Conservation (phyloP, 1,140 invertebrate genomes). For the Battus philenor region DNA sequence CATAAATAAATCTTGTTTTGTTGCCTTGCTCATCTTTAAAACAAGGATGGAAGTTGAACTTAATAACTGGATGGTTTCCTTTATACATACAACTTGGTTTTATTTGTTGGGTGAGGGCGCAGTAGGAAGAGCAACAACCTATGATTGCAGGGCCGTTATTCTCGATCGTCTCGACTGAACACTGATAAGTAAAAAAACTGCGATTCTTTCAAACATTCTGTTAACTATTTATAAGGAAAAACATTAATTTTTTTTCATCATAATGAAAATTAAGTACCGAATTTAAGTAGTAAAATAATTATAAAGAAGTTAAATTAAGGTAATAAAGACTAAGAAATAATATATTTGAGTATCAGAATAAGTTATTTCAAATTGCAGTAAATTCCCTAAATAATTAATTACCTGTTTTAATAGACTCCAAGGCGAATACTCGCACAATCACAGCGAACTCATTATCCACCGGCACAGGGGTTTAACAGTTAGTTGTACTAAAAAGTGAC, state of each 20-base stretch:
- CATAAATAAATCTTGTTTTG: not conserved
- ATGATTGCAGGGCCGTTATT: conserved; percentile 73
- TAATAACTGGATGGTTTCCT: conserved; percentile 24
- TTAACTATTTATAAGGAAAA: too few relatives aligned
- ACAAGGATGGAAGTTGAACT: not conserved
- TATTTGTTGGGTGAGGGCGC: conserved; percentile 40
- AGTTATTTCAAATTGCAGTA: too few relatives aligned
- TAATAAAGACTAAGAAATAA: too few relatives aligned
- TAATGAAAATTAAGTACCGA: too few relatives aligned
- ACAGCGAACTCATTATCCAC: conserved; percentile 66
- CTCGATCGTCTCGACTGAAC: conserved; percentile 49
- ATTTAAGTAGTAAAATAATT: too few relatives aligned
- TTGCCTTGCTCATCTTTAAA: not conserved
- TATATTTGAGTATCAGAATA: too few relatives aligned
- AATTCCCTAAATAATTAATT: too few relatives aligned
- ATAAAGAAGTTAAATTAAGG: too few relatives aligned
- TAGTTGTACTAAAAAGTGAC: conserved; percentile 49
- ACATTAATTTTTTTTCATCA: too few relatives aligned
- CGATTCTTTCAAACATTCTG: conserved; percentile 38
- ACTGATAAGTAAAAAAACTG: conserved; percentile 48
- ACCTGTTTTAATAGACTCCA: conserved; percentile 61
- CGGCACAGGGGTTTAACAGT: conserved; percentile 52
- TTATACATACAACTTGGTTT: conserved; percentile 43
- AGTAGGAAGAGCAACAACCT: conserved; percentile 72
- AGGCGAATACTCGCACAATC: conserved; percentile 55